These are phyloP conservation scores for Phalacrocorax carbo DNA, from an alignment of 2,113 vertebrate genomes.

Conservation along the genomic window DNA sequence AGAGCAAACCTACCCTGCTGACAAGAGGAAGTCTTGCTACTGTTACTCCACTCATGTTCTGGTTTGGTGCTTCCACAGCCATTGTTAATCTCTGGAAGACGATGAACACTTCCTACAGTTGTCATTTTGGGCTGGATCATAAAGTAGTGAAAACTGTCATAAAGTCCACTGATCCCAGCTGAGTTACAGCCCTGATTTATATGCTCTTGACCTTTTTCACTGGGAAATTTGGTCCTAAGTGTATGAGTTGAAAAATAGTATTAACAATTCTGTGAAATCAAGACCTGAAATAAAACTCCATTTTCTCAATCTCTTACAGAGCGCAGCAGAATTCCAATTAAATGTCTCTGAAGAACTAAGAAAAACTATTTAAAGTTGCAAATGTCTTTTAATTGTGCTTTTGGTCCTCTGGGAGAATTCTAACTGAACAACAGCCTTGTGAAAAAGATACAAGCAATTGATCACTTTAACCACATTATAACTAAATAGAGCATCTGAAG, in stretches of 20 bases:
- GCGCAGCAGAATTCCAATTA: not conserved
- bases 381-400: constrained; percentile 30
- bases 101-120: not conserved
- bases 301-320: not conserved
- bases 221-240: not conserved
- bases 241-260: not conserved
- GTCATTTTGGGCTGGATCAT: not conserved
- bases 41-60: not conserved
- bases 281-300: not conserved
- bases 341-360: not conserved
- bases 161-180: not conserved
- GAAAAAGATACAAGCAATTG: constrained; percentile 29
- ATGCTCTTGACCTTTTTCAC: not conserved
- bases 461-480: constrained; percentile 33
- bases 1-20: not conserved
- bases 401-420: constrained; percentile 11
- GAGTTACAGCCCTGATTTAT: not conserved
- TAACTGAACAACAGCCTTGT: not conserved
- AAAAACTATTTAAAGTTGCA: not conserved
- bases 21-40: not conserved
- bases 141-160: not conserved
- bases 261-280: not conserved
- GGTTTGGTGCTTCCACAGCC: not conserved
- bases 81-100: not conserved
- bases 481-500: constrained; percentile 48